Conservation (phyloP, 2,113 vertebrate genomes). For the Copsychus sechellarum region DNA sequence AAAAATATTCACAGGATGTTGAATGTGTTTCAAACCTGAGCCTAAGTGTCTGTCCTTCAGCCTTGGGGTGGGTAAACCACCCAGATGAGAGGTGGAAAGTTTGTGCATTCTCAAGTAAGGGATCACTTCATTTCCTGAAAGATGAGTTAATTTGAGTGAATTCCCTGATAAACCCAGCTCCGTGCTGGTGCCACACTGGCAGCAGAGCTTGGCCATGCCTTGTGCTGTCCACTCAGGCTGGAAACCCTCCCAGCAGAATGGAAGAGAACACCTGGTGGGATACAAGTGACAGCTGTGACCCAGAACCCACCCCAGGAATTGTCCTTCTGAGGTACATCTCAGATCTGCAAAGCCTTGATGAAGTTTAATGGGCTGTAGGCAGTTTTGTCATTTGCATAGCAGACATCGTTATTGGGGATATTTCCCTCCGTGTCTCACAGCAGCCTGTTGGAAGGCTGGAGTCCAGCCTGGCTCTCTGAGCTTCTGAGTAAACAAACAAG, state of each 20-base stretch:
- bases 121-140: neutral
- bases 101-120: neutral
- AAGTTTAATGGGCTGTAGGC: neutral
- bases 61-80: neutral
- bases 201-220: neutral
- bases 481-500: constrained; percentile 46
- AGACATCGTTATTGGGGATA: neutral
- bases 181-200: fast-evolving
- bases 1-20: neutral
- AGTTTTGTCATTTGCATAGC: neutral
- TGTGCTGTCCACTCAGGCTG: neutral
- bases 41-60: neutral
- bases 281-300: neutral
- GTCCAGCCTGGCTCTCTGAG: constrained; percentile 15
- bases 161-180: neutral
- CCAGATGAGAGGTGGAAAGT: neutral
- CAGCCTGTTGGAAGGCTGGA: neutral
- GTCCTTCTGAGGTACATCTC: neutral
- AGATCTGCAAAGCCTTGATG: neutral
- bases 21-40: neutral
- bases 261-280: neutral
- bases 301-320: neutral
- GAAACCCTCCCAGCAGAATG: neutral
- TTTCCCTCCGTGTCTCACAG: neutral
- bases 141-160: neutral